Conservation (phyloP, 2,113 vertebrate genomes). For the Microtus oregoni region DNA sequence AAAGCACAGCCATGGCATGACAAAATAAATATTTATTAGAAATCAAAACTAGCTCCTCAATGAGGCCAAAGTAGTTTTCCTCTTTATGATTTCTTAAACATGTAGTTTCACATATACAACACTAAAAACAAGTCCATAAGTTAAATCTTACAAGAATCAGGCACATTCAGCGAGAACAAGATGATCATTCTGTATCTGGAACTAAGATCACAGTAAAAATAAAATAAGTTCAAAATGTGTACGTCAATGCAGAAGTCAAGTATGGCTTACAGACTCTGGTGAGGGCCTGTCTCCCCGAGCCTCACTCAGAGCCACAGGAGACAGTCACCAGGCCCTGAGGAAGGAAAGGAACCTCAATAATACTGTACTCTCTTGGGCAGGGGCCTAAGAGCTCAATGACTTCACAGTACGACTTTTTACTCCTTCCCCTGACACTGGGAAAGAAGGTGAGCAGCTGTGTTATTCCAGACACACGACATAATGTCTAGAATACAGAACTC, state of each 20-base stretch:
- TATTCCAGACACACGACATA: background rate
- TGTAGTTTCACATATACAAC: constrained; percentile 37
- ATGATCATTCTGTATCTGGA: constrained; percentile 59
- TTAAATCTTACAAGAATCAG: constrained; percentile 45
- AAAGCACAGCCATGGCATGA: constrained; percentile 26
- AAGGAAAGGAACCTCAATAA: constrained; percentile 58
- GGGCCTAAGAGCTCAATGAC: constrained; percentile 43
- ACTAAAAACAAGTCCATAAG: constrained; percentile 54
- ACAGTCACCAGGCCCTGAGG: constrained; percentile 21
- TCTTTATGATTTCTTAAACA: constrained; percentile 55
- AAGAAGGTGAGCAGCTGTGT: constrained; percentile 48
- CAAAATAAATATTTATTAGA: constrained; percentile 83
- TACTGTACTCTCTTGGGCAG: constrained; percentile 53
- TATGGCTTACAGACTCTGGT: background rate
- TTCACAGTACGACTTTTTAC: constrained; percentile 68
- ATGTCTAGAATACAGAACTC: constrained; percentile 42
- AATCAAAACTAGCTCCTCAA: constrained; percentile 55
- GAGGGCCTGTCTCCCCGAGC: background rate
- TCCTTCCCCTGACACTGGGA: constrained; percentile 29
- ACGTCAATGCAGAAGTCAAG: constrained; percentile 64
- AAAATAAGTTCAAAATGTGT: constrained; percentile 1
- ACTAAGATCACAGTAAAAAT: constrained; percentile 58
- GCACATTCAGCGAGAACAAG: background rate
- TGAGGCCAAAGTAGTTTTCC: constrained; percentile 34
- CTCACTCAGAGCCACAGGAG: constrained; percentile 6